Evolutionary conservation across 37 sponge, comb jelly and placozoan species (phyloP).

Genomic region (Corticium candelabrum): DNA sequence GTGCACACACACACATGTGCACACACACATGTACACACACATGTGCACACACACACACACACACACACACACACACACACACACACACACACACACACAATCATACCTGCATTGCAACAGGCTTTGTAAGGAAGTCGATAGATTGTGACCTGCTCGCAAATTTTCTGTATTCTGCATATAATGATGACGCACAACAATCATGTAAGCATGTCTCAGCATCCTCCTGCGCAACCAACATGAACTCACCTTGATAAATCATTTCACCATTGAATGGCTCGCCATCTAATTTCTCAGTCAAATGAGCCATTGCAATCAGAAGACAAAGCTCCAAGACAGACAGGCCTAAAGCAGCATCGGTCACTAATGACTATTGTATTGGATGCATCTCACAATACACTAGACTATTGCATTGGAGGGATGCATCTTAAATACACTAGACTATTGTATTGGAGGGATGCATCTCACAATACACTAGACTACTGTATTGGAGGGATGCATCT

Average conservation of each 20-base stretch:
- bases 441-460: too few relatives aligned
- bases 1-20: too few relatives aligned
- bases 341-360: conserved; percentile 5
- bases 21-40: too few relatives aligned
- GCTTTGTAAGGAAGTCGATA: not conserved
- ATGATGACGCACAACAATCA: too few relatives aligned
- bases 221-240: too few relatives aligned
- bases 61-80: too few relatives aligned
- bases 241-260: conserved; percentile 71
- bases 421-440: too few relatives aligned
- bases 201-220: too few relatives aligned
- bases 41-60: too few relatives aligned
- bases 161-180: conserved; percentile 8
- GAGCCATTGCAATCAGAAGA: conserved; percentile 58
- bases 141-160: not conserved
- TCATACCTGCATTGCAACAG: not conserved
- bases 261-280: conserved; percentile 76
- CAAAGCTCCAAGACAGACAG: conserved; percentile 65
- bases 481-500: too few relatives aligned
- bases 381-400: not conserved
- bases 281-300: conserved; percentile 25
- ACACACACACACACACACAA: not conserved
- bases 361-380: not conserved
- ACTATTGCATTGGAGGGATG: too few relatives aligned
- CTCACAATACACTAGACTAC: too few relatives aligned